Evolutionary conservation across 2,113 vertebrate species (phyloP), one percentile per base, ranked within the genome.

Genomic region (Dolichallabes microphthalmus): DNA sequence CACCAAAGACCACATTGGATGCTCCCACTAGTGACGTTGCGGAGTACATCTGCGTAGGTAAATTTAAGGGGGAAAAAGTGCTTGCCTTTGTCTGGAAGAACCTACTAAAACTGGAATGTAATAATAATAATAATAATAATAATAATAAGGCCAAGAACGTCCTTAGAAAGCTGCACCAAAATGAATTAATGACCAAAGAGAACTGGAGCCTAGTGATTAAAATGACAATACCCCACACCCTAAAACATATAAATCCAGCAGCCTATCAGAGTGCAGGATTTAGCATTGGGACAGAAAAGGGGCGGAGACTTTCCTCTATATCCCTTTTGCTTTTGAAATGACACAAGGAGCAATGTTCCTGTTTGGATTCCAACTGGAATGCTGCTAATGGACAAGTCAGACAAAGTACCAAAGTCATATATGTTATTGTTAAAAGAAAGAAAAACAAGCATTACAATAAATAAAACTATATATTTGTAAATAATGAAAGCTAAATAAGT

Each of bases 331-430:
- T 93, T 93, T 94, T 88, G 91, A 93, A 92, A 94, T 87, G 90
- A 94, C 92, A 90, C 91, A 87, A 92, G 93, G 91, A 93, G 92
- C 86, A 91, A 92, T 91, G 91, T 92, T 93, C 93, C 92, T 57
- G 87, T 85, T 91, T 92, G 85, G 90, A 93, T 89, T 89, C 89
- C 91, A 94, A 91, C 92, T 92, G 92, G 93, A 94, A 92, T 93
- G 94, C 94, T 95, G 94, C 94, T 95, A 94, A 90, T 92, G 92
- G 90, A 92, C 94, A 93, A 92, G 91, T 91, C 88, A 94, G 90
- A 69, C 92, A 93, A 90, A 93, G 90, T 90, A 93, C 93, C 93
- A 94, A 94, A 94, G 93, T 94, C 90, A 93, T 92, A 92, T 90
- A 90, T 90, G 91, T 92, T 91, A 91, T 92, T 92, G 93, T 92